Evolutionary conservation across 2,797 vertebrate species (phyloP).

Genomic region (Oreochromis mossambicus): DNA sequence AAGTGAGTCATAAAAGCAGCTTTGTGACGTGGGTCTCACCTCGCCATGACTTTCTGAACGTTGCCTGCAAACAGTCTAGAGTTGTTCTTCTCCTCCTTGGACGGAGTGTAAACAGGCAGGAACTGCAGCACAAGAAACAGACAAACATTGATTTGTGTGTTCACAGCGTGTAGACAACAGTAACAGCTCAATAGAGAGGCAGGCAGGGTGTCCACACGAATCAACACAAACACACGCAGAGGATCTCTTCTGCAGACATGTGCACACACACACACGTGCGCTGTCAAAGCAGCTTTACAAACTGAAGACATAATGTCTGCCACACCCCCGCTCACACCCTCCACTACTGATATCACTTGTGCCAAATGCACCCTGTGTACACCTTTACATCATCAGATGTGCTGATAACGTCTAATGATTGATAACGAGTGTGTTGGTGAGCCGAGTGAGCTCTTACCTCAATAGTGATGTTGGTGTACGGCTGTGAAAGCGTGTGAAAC

Average conservation of each 20-base stretch:
- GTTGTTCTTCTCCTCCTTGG: constrained; percentile 77
- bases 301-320: background rate
- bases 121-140: constrained; percentile 69
- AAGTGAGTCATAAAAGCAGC: background rate
- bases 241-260: background rate
- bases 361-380: background rate
- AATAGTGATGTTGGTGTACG: constrained; percentile 82
- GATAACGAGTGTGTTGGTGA: background rate
- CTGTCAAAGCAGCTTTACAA: background rate
- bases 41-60: constrained; percentile 87
- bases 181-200: background rate
- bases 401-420: background rate
- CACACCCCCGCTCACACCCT: background rate
- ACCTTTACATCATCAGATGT: background rate
- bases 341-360: background rate
- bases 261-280: fast-evolving
- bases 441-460: constrained; percentile 71
- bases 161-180: background rate
- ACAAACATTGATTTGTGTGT: background rate
- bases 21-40: constrained; percentile 62
- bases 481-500: constrained; percentile 84
- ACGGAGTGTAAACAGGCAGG: constrained; percentile 85
- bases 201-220: background rate
- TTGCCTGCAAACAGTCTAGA: constrained; percentile 86
- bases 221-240: background rate